These are phyloP conservation scores for Trachurus trachurus DNA, from an alignment of 2,797 vertebrate genomes.

Conservation along the genomic window DNA sequence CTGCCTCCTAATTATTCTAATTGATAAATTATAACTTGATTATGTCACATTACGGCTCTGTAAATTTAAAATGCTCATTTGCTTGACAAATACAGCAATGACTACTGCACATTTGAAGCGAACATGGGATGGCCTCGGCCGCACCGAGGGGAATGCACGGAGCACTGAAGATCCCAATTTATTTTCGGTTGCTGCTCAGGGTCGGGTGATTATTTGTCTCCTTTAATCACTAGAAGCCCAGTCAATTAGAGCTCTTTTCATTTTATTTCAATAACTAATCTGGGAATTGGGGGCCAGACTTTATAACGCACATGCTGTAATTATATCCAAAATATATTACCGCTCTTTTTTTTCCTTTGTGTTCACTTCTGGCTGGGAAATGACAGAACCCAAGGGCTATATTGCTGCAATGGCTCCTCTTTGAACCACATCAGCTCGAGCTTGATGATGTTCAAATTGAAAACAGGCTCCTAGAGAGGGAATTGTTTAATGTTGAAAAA, in stretches of 20 bases:
- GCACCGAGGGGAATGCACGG: constrained; percentile 62
- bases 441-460: constrained; percentile 44
- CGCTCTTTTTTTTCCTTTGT: constrained; percentile 21
- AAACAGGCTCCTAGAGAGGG: constrained; percentile 37
- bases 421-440: constrained; percentile 33
- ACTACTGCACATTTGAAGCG: constrained; percentile 60
- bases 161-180: constrained; percentile 50
- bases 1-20: constrained; percentile 87
- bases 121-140: constrained; percentile 64
- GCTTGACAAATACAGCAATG: constrained; percentile 73
- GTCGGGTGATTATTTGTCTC: constrained; percentile 89
- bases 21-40: constrained; percentile 88
- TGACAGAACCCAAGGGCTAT: constrained; percentile 39
- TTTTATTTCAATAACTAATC: constrained; percentile 90
- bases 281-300: constrained; percentile 85
- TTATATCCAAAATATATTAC: constrained; percentile 74
- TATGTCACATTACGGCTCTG: constrained; percentile 84
- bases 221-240: constrained; percentile 91
- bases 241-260: constrained; percentile 92
- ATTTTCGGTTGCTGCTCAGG: constrained; percentile 77
- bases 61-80: constrained; percentile 81
- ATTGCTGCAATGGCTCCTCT: constrained; percentile 32
- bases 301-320: constrained; percentile 76
- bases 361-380: constrained; percentile 54
- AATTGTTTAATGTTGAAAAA: constrained; percentile 36